Base-by-base conservation (phyloP, 92 coral and sea anemone genomes). In the Actinernus sp. region DNA sequence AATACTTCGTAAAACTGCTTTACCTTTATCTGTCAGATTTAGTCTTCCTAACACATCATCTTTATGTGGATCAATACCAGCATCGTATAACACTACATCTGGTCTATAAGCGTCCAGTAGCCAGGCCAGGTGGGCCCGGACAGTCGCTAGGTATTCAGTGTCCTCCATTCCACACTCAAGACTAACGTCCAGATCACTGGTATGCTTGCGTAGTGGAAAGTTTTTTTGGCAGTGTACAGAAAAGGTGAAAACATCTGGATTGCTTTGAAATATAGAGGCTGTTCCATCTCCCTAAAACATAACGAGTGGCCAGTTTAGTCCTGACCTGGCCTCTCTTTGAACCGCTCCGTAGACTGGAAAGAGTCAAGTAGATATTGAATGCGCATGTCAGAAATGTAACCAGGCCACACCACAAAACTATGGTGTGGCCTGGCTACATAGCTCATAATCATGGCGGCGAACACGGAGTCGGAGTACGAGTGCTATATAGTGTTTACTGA, bases 271-370 rank as follows among this genome's bases (percentile, higher is more conserved):
- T 49, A 63, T 84, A 26, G 70, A 84, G 23, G 90, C 90, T 7
- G 85, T 76, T 23, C 90, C 90, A 68, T 84, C 90, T 61, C 90
- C 90, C 90, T 84, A 40, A 1, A 61, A 25, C 10, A n/a, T n/a
- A n/a, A n/a, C n/a, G n/a, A n/a, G n/a, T n/a, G n/a, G n/a, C n/a
- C n/a, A n/a, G n/a, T n/a, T n/a, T n/a, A n/a, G n/a, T n/a, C n/a
- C n/a, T n/a, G n/a, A n/a, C n/a, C n/a, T n/a, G n/a, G n/a, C n/a
- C n/a, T n/a, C n/a, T n/a, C n/a, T n/a, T n/a, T n/a, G n/a, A n/a
- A n/a, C n/a, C n/a, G n/a, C n/a, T n/a, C n/a, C n/a, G n/a, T n/a
- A n/a, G n/a, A n/a, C n/a, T n/a, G n/a, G n/a, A n/a, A n/a, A n/a
- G n/a, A n/a, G n/a, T n/a, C n/a, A n/a, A n/a, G n/a, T n/a, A n/a